phyloP scores from a whole-genome alignment of 2,888 invertebrate genomes.

The Hirtodrosophila histrioides region DNA sequence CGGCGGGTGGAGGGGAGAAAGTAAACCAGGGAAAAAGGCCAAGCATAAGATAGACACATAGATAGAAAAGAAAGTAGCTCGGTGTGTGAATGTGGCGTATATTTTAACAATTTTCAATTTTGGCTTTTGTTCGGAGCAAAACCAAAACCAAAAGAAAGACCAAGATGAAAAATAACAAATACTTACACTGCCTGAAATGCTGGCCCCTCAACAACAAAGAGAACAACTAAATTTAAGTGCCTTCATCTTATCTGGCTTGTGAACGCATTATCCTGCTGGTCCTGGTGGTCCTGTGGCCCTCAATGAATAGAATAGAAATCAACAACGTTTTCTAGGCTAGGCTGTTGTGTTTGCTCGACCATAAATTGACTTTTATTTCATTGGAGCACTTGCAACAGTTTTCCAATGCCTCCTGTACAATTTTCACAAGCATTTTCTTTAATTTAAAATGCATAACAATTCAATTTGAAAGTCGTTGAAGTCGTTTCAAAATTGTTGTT shows the following conservation, averaged over 20 bases:
- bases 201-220: constrained; percentile 33
- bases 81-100: constrained; percentile 49
- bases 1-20: constrained; percentile 51
- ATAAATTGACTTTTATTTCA: constrained; percentile 62
- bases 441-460: constrained; percentile 63
- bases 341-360: constrained; percentile 28
- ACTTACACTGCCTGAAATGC: constrained; percentile 45
- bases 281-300: constrained; percentile 18
- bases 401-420: constrained; percentile 9
- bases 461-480: constrained; percentile 51
- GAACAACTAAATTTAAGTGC: constrained; percentile 76
- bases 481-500: constrained; percentile 9
- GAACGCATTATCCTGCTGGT: constrained; percentile 53
- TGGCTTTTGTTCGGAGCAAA: constrained; percentile 70
- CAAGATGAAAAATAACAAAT: constrained; percentile 43
- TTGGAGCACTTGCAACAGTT: constrained; percentile 55
- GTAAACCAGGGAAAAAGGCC: constrained; percentile 76
- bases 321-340: constrained; percentile 4
- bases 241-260: constrained; percentile 64
- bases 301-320: constrained; percentile 8
- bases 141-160: constrained; percentile 7
- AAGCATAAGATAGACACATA: constrained; percentile 52
- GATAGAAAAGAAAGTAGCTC: constrained; percentile 65
- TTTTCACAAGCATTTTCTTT: constrained; percentile 42
- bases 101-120: constrained; percentile 79